Conservation (phyloP, 2,888 invertebrate genomes). For the Monoplex corrugatus region DNA sequence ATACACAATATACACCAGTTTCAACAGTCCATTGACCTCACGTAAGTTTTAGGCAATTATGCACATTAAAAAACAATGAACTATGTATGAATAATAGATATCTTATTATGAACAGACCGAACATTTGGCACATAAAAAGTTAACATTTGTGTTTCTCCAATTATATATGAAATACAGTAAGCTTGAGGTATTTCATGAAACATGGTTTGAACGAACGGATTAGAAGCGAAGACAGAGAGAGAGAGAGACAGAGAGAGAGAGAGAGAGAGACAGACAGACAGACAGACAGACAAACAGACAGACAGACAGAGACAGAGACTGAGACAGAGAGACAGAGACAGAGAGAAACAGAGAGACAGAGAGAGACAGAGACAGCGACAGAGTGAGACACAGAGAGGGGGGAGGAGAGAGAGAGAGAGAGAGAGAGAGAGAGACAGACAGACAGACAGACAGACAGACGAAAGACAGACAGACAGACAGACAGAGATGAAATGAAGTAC, state of each 20-base stretch:
- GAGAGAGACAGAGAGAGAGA: slow-evolving; percentile 29
- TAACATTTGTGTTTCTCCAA: too few species aligned
- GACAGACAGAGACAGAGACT: slow-evolving; percentile 19
- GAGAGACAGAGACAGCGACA: not conserved
- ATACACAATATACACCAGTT: not conserved
- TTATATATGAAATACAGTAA: too few species aligned
- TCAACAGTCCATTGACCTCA: too few species aligned
- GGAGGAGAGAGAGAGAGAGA: slow-evolving; percentile 21
- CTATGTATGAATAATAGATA: too few species aligned
- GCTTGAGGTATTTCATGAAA: too few species aligned
- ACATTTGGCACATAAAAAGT: too few species aligned
- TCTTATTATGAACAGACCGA: too few species aligned
- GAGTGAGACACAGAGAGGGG: not conserved
- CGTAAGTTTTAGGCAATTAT: too few species aligned
- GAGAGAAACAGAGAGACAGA: slow-evolving; percentile 39
- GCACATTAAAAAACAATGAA: too few species aligned
- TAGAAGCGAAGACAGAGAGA: slow-evolving; percentile 4
- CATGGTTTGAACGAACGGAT: too few species aligned
- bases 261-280: slow-evolving; percentile 26
- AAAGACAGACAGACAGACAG: not conserved
- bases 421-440: slow-evolving; percentile 5
- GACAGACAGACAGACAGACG: not conserved
- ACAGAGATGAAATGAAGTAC: not conserved
- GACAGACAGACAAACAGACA: slow-evolving; percentile 15
- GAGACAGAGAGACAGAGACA: not conserved